Conservation (phyloP, 2,888 invertebrate species). For the Xestoiulus laeticollis region DNA sequence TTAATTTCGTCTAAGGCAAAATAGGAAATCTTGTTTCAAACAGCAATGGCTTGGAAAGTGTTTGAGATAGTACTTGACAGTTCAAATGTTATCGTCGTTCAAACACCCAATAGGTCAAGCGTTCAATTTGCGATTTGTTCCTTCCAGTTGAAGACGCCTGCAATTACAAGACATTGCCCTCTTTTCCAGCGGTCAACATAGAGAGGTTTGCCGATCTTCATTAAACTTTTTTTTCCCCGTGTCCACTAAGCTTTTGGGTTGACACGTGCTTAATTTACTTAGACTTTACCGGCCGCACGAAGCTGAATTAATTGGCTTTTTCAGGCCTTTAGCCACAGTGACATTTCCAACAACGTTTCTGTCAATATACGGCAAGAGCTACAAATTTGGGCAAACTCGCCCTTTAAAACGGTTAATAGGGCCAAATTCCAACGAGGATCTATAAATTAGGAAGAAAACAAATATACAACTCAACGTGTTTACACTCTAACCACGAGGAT, state of each 20-base stretch:
- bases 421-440: neutral
- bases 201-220: neutral
- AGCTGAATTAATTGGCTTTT: neutral
- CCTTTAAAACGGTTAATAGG: neutral
- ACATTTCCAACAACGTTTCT: neutral
- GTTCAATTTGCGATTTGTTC: neutral
- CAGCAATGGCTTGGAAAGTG: too few relatives aligned
- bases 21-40: neutral
- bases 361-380: neutral
- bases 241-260: neutral
- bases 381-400: neutral
- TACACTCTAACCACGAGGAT: neutral
- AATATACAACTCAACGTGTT: neutral
- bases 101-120: neutral
- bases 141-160: neutral
- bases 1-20: too few relatives aligned
- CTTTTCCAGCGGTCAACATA: neutral
- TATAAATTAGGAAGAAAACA: conserved; percentile 3
- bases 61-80: too few relatives aligned
- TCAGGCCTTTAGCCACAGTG: neutral
- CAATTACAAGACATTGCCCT: neutral
- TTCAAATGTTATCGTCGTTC: too few relatives aligned
- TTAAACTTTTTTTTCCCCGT: neutral
- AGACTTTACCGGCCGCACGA: neutral
- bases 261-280: neutral